These are phyloP conservation scores for Eledona agricola DNA, from an alignment of 2,888 invertebrate species.

Conservation along the genomic window DNA sequence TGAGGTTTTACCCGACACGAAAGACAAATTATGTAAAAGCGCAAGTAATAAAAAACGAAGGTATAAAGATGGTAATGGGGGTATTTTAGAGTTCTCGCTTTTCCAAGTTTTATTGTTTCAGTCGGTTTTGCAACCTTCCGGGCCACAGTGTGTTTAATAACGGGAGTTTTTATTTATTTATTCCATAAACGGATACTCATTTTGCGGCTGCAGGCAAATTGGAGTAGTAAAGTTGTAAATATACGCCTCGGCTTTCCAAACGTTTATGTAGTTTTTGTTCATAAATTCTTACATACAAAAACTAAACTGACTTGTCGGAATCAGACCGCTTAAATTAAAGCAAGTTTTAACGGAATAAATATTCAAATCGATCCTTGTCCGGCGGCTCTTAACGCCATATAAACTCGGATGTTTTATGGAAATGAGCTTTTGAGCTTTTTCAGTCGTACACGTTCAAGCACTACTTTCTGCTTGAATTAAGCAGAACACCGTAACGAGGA, in stretches of 20 bases:
- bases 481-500: slow-evolving; percentile 8
- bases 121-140: neutral
- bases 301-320: neutral
- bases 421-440: slow-evolving; percentile 16
- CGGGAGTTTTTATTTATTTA: no score
- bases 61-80: slow-evolving; percentile 20
- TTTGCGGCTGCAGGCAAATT: slow-evolving; percentile 5
- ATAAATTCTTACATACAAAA: neutral
- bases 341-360: neutral
- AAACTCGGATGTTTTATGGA: slow-evolving; percentile 8
- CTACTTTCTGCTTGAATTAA: slow-evolving; percentile 6
- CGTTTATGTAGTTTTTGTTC: slow-evolving; percentile 6
- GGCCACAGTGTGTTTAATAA: slow-evolving; percentile 2
- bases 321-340: neutral
- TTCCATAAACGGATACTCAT: no score
- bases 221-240: no score
- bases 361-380: slow-evolving; percentile 10
- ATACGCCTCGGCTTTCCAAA: no score
- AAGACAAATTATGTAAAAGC: slow-evolving; percentile 14
- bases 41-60: slow-evolving; percentile 14
- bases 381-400: slow-evolving; percentile 1
- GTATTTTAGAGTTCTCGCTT: slow-evolving; percentile 1
- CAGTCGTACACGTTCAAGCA: slow-evolving; percentile 1
- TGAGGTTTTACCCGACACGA: neutral
- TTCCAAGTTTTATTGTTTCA: slow-evolving; percentile 7